Conservation (phyloP, 1,140 invertebrate genomes). For the Pseudomyrmex pallidus region DNA sequence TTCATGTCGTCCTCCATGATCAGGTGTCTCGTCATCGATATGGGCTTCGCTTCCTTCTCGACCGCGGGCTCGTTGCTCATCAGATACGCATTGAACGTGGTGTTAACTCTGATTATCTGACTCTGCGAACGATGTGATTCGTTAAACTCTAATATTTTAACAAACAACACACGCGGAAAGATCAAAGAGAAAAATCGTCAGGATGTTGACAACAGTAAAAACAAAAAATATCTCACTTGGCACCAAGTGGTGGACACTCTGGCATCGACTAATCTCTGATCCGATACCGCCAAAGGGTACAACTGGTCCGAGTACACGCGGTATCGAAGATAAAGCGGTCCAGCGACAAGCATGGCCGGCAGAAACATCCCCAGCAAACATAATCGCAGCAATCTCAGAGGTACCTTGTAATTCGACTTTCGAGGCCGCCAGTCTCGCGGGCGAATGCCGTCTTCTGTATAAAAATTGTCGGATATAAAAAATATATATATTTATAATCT, state of each 20-base stretch:
- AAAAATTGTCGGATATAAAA: constrained; percentile 17
- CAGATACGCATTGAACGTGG: constrained; percentile 91
- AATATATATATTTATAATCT: not conserved
- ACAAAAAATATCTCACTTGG: constrained; percentile 86
- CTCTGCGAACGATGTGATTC: constrained; percentile 83
- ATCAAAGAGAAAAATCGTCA: not conserved
- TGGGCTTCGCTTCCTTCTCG: constrained; percentile 85
- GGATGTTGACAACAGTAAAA: not conserved
- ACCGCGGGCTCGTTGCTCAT: constrained; percentile 87
- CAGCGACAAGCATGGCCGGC: constrained; percentile 88
- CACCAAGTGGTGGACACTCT: constrained; percentile 92
- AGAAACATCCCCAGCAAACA: constrained; percentile 88
- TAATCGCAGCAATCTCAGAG: constrained; percentile 87
- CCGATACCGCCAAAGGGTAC: constrained; percentile 90
- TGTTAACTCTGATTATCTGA: constrained; percentile 89
- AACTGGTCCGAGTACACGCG: constrained; percentile 89
- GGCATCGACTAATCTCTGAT: constrained; percentile 90
- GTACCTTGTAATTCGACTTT: constrained; percentile 86
- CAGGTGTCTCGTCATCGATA: constrained; percentile 89
- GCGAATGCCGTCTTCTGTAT: constrained; percentile 71
- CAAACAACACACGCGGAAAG: not conserved
- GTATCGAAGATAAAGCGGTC: constrained; percentile 89
- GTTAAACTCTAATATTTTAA: not conserved
- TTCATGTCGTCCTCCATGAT: constrained; percentile 92
- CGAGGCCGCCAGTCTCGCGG: constrained; percentile 80